phyloP scores from a whole-genome alignment of 2,797 vertebrate genomes.

The Arrhamphus sclerolepis region DNA sequence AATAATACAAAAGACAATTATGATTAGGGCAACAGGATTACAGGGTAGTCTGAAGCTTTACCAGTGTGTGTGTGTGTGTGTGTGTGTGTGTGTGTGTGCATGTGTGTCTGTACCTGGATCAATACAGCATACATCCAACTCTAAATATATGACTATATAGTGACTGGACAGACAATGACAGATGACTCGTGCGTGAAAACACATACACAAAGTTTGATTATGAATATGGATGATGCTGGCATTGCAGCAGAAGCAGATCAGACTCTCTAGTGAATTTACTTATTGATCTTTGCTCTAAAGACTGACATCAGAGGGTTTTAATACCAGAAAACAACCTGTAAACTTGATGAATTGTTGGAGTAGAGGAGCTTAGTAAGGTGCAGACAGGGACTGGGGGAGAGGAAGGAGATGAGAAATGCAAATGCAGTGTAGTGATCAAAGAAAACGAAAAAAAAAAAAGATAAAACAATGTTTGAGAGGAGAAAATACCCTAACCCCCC shows the following conservation, averaged over 20 bases:
- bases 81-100: conserved; percentile 4
- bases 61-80: no score
- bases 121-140: conserved; percentile 67
- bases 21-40: no score
- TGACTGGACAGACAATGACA: conserved; percentile 48
- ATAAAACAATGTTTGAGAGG: neutral
- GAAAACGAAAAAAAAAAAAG: conserved; percentile 1
- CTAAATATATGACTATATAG: conserved; percentile 56
- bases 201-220: neutral
- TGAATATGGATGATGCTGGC: conserved; percentile 52
- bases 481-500: neutral
- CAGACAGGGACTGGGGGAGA: neutral
- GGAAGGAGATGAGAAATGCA: neutral
- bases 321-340: conserved; percentile 33
- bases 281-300: conserved; percentile 40
- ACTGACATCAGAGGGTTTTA: conserved; percentile 43
- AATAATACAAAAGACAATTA: conserved; percentile 28
- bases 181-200: conserved; percentile 39
- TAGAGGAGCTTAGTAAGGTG: neutral
- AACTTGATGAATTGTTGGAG: conserved; percentile 7
- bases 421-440: conserved; percentile 1
- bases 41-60: neutral
- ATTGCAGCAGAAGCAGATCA: conserved; percentile 18
- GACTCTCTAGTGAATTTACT: conserved; percentile 32
- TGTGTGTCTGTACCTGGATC: conserved; percentile 40